Evolutionary conservation across 2,888 invertebrate species (phyloP).

Genomic region (Perizoma flavofasciatum): DNA sequence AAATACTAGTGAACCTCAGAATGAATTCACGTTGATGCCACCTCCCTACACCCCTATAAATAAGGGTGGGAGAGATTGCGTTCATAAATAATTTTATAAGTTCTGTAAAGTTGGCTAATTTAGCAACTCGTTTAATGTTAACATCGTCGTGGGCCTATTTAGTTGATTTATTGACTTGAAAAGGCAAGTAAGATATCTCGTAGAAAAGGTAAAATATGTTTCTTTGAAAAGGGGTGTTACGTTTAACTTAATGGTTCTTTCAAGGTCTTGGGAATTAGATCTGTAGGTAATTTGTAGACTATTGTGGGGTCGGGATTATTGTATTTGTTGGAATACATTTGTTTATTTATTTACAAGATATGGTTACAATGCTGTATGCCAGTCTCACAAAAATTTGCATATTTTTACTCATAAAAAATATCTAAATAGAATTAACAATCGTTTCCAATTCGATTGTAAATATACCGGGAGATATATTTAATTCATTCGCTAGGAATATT

Average conservation of each 20-base stretch:
- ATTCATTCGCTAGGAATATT: constrained; percentile 5
- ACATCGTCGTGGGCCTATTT: constrained; percentile 29
- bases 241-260: not conserved
- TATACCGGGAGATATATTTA: not conserved
- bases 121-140: constrained; percentile 37
- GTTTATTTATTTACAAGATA: too few species aligned
- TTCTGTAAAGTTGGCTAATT: constrained; percentile 37
- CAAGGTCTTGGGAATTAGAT: not conserved
- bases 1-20: constrained; percentile 7
- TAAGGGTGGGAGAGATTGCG: constrained; percentile 54
- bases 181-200: not conserved
- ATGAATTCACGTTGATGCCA: constrained; percentile 18
- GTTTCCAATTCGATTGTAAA: constrained; percentile 2
- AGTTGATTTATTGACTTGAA: constrained; percentile 32
- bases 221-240: not conserved
- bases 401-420: not conserved
- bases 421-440: not conserved
- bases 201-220: constrained; percentile 2
- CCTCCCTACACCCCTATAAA: constrained; percentile 43
- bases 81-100: constrained; percentile 56
- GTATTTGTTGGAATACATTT: too few species aligned
- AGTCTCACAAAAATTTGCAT: too few species aligned
- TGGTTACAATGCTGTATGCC: too few species aligned
- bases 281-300: too few species aligned
- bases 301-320: too few species aligned